phyloP scores from a whole-genome alignment of 2,797 vertebrate species.

The Scomberomorus guttatus region DNA sequence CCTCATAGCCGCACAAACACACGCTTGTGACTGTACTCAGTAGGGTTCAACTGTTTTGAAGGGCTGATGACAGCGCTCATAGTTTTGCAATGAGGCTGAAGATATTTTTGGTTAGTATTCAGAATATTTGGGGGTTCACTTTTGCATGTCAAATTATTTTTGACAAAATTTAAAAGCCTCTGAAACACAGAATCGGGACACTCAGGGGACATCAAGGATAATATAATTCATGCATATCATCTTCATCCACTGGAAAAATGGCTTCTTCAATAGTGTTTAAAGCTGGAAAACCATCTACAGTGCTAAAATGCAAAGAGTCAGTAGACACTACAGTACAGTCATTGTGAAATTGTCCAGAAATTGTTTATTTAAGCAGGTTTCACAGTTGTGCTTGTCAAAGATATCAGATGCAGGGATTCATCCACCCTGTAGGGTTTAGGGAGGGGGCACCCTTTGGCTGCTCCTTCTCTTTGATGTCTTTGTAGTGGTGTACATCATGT shows the following conservation, averaged over 20 bases:
- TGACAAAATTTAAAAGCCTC: background rate
- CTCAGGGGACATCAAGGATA: background rate
- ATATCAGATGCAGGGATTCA: constrained; percentile 15
- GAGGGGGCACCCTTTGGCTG: constrained; percentile 32
- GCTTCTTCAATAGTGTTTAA: background rate
- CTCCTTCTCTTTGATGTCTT: constrained; percentile 56
- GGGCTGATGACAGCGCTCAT: constrained; percentile 8
- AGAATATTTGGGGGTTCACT: background rate
- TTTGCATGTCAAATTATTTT: background rate
- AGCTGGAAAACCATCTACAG: background rate
- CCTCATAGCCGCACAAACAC: constrained; percentile 68
- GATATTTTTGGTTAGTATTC: background rate
- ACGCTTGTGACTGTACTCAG: constrained; percentile 70
- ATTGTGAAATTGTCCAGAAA: constrained; percentile 19
- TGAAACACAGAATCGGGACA: background rate
- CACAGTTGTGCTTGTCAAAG: constrained; percentile 7
- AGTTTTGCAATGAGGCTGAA: constrained; percentile 15
- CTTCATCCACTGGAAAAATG: background rate
- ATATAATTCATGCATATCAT: too few relatives aligned
- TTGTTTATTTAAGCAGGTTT: constrained; percentile 16
- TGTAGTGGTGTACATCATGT: constrained; percentile 36
- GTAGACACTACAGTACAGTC: background rate
- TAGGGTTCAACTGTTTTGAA: constrained; percentile 23
- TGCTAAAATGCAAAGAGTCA: background rate
- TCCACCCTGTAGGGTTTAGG: constrained; percentile 22